Evolutionary conservation across 2,797 vertebrate genomes (phyloP).

Genomic region (Coendou prehensilis): DNA sequence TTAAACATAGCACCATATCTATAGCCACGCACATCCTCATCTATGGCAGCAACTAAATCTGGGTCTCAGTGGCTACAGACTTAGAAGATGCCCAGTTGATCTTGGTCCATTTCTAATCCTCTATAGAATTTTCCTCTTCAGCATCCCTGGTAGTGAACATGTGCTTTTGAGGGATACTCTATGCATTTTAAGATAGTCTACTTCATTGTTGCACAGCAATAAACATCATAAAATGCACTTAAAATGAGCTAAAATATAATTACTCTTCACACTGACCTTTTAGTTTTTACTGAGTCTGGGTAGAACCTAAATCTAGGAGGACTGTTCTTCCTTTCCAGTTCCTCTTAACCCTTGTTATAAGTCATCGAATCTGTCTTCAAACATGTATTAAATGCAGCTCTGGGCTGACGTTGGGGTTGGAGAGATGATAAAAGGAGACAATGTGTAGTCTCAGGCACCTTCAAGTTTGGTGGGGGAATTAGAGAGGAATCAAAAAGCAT

Average conservation of each 20-base stretch:
- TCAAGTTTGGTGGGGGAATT: neutral
- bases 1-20: neutral
- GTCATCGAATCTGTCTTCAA: neutral
- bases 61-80: neutral
- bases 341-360: neutral
- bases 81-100: neutral
- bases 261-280: neutral
- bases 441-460: neutral
- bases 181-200: neutral
- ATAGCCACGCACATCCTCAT: neutral
- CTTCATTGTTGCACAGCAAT: neutral
- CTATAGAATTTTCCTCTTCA: neutral
- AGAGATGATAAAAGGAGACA: neutral
- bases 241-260: constrained; percentile 34
- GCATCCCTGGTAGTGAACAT: neutral
- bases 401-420: neutral
- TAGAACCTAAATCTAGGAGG: neutral
- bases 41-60: neutral
- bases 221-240: constrained; percentile 37
- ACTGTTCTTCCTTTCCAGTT: neutral
- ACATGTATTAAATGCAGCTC: neutral
- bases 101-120: neutral
- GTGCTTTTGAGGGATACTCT: neutral
- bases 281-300: constrained; percentile 17
- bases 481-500: neutral